These are phyloP conservation scores for Rhea pennata DNA, from an alignment of 2,113 vertebrate genomes.

Conservation along the genomic window DNA sequence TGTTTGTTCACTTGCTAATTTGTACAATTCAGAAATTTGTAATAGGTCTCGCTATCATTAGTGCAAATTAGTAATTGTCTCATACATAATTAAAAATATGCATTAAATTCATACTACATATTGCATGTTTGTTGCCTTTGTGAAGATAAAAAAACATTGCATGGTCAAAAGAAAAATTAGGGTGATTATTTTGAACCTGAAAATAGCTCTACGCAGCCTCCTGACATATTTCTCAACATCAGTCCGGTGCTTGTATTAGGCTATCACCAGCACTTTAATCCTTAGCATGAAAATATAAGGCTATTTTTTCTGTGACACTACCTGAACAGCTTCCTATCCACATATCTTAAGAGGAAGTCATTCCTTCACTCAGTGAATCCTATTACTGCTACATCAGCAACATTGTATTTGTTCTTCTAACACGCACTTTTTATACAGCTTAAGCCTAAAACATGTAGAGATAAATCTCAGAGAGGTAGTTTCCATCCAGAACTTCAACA, in stretches of 20 bases:
- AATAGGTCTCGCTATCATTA: not conserved
- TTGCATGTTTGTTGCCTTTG: not conserved
- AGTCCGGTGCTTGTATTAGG: not conserved
- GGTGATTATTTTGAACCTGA: not conserved
- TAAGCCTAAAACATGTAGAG: not conserved
- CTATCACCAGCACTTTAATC: not conserved
- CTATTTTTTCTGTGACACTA: not conserved
- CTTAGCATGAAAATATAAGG: constrained; percentile 22
- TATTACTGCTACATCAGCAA: not conserved
- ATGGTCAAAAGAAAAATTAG: not conserved
- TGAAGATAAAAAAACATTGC: not conserved
- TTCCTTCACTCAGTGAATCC: not conserved
- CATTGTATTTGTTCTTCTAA: not conserved
- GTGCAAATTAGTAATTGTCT: constrained; percentile 15
- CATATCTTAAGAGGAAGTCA: not conserved
- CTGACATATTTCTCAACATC: not conserved
- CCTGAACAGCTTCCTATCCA: not conserved
- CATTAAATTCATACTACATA: not conserved
- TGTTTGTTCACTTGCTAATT: constrained; percentile 22
- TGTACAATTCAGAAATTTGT: not conserved
- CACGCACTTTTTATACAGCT: not conserved
- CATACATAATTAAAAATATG: not conserved
- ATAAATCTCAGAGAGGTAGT: not conserved
- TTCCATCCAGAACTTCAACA: not conserved
- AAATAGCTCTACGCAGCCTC: not conserved